A percentile compares a stretch with the other conserved stretches of the same genome.
Evolutionary conservation across 37 sponge, comb jelly and placozoan species (phyloP).

Genomic region (Diacarnus erythraeanus): DNA sequence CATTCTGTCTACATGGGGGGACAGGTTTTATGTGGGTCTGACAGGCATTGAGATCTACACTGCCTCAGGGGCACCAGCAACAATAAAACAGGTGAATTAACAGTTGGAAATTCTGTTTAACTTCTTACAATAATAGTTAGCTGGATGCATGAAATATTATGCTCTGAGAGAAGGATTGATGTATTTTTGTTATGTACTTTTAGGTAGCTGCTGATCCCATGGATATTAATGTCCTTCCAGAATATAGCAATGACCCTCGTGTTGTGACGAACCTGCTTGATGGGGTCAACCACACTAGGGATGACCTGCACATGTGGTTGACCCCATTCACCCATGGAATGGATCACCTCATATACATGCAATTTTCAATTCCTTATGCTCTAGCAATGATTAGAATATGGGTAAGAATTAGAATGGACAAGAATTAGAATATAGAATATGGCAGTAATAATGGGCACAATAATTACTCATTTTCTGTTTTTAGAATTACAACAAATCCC

Average conservation of each 20-base stretch:
- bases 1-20: constrained; percentile 94
- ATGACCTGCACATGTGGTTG: constrained; percentile 99
- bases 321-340: constrained; percentile 87
- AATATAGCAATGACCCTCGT: constrained; percentile 85
- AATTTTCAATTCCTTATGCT: constrained; percentile 37
- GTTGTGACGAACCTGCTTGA: constrained; percentile 89
- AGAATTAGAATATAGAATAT: not conserved
- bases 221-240: constrained; percentile 93
- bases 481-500: constrained; percentile 98
- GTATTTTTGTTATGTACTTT: not conserved
- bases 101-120: no score
- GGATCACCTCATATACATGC: constrained; percentile 71
- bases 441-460: not conserved
- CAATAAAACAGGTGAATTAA: constrained; percentile 54
- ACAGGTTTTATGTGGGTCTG: constrained; percentile 93
- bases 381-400: constrained; percentile 93
- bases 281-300: constrained; percentile 90
- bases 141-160: no score
- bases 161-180: no score
- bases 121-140: no score
- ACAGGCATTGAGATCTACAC: constrained; percentile 94
- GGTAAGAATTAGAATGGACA: constrained; percentile 53
- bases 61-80: constrained; percentile 61
- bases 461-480: not conserved
- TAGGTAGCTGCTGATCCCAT: constrained; percentile 93